Conservation (phyloP, 2,797 vertebrate genomes). For the Aviceda cuculoides region DNA sequence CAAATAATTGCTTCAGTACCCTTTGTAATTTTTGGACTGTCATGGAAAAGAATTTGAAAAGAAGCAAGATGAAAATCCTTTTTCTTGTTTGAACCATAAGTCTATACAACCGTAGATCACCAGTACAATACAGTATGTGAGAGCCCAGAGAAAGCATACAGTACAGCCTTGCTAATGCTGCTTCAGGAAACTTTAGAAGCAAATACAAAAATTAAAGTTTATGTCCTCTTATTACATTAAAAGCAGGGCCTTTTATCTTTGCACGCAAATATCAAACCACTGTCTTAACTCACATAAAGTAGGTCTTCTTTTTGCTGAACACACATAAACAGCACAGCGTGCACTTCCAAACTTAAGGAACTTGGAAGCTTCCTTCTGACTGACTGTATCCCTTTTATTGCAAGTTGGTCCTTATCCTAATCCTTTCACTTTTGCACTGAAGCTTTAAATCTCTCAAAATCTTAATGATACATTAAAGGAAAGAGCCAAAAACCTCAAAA, state of each 20-base stretch:
- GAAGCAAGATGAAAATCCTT: not conserved
- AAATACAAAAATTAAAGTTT: not conserved
- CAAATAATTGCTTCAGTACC: not conserved
- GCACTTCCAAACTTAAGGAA: not conserved
- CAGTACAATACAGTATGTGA: fast-evolving
- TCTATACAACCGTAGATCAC: not conserved
- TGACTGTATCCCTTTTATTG: not conserved
- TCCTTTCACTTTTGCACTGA: not conserved
- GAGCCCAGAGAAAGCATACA: not conserved
- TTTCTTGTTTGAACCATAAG: not conserved
- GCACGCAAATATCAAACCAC: not conserved
- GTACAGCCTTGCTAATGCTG: not conserved
- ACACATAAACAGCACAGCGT: not conserved
- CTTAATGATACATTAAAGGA: not conserved
- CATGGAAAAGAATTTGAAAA: not conserved
- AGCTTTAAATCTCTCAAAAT: not conserved
- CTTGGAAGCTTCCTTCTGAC: not conserved
- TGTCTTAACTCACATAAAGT: not conserved
- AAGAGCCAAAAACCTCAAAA: not conserved
- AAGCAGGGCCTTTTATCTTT: not conserved
- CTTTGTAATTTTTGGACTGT: not conserved
- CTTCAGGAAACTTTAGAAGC: not conserved
- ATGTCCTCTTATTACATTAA: not conserved
- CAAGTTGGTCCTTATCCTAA: not conserved
- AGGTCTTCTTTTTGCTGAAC: not conserved